Percentiles rank a stretch among this genome's conserved stretches.
phyloP scores from a whole-genome alignment of 2,113 vertebrate genomes.

The Psittacus erithacus region DNA sequence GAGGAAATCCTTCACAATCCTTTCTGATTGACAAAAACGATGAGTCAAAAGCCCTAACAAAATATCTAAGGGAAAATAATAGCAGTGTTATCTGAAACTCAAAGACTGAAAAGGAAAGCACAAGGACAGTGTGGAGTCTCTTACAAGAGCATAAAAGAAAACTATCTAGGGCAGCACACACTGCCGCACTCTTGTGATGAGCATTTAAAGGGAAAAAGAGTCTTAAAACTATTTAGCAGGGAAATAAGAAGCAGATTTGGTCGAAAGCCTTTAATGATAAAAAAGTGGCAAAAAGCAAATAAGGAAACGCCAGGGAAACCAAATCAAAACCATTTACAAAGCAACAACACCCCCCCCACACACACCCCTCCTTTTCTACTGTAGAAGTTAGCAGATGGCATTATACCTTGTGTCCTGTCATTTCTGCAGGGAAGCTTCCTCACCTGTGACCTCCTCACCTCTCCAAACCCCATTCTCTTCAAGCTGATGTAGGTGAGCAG shows the following conservation, averaged over 20 bases:
- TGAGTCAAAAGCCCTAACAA: neutral
- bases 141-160: neutral
- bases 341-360: fast-evolving
- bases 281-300: neutral
- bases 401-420: fast-evolving
- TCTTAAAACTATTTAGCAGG: neutral
- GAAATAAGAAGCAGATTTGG: neutral
- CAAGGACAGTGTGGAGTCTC: neutral
- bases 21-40: neutral
- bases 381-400: neutral
- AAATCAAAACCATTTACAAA: neutral
- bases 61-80: neutral
- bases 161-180: fast-evolving
- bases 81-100: neutral
- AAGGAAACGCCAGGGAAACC: fast-evolving
- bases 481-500: neutral
- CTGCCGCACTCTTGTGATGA: neutral
- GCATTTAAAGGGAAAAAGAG: neutral
- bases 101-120: neutral
- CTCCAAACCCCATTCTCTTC: neutral
- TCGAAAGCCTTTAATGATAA: neutral
- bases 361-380: neutral
- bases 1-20: constrained; percentile 31
- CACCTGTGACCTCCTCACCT: neutral
- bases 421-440: neutral